Evolutionary conservation across 2,113 vertebrate genomes (phyloP), one percentile per base, ranked within the genome.

Genomic region (Microcebus jonahi): DNA sequence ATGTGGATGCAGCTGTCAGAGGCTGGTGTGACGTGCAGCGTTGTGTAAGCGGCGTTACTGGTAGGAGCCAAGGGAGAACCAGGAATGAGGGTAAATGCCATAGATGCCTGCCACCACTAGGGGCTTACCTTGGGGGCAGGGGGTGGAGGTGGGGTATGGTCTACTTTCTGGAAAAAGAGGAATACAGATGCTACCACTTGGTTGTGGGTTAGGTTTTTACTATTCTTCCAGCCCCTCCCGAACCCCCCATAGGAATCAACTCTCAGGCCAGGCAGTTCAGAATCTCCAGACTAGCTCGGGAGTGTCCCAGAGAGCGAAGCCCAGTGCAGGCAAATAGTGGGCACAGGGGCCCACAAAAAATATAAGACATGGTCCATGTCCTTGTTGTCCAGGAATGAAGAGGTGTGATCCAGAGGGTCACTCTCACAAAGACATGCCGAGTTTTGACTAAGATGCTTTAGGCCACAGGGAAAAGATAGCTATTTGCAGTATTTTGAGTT

Each of bases 1-100:
- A 50, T 1, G 7, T 8, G 6, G n/a, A 63, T 7, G 29, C 2
- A 8, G 18, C 63, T 5, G 53, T 6, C 15, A 0, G 48, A 57
- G 34, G 45, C 25, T 21, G 57, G 39, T 50, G 50, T 61, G n/a
- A n/a, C 3, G 1, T 1, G 20, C 67, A 68, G 45, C 23, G 14
- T 45, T 8, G 45, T 45, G 45, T 45, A 45, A 59, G 59, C 13
- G 12, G 50, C 6, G n/a, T n/a, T 15, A 50, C 63, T 13, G 55
- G 36, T 13, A 12, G 53, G n/a, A 25, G 55, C 6, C 34, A 53
- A 67, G 25, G 68, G 27, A 42, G 81, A 82, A n/a, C 48, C 27
- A 9, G 36, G 6, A 31, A 61, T 42, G 23, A 81, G 36, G 50
- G 45, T 45, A 27, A 63, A 75, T 13, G 34, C 42, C 50, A 8